Evolutionary conservation across 1,140 invertebrate species (phyloP).

Genomic region (Ephestia elutella): DNA sequence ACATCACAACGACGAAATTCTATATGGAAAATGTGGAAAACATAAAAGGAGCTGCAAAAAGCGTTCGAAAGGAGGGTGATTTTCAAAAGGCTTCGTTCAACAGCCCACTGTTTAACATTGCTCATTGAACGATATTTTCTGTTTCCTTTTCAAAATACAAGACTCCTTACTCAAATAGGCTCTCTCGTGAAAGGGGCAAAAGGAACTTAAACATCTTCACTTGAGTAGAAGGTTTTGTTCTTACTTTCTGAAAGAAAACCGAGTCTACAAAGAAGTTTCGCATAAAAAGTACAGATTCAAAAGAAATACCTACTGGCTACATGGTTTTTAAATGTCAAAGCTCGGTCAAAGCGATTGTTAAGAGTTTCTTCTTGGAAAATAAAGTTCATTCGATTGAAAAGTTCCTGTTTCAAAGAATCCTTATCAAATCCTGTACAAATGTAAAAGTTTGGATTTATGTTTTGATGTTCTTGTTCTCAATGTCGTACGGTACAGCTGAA

Average conservation of each 20-base stretch:
- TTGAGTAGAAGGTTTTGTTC: conserved; percentile 26
- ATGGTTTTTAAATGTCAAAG: conserved; percentile 13
- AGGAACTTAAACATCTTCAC: conserved; percentile 32
- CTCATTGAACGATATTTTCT: conserved; percentile 62
- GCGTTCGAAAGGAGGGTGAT: conserved; percentile 63
- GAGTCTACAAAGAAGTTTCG: conserved; percentile 25
- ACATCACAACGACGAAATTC: conserved; percentile 49
- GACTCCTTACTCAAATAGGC: conserved; percentile 26
- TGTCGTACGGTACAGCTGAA: no score
- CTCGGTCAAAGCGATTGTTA: not conserved
- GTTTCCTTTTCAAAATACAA: conserved; percentile 43
- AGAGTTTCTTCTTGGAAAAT: no score
- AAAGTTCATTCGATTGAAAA: no score
- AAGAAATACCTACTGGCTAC: conserved; percentile 22
- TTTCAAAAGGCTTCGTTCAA: conserved; percentile 69
- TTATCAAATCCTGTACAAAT: no score
- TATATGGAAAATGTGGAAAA: conserved; percentile 68
- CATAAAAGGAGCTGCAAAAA: conserved; percentile 61
- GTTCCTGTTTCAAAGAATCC: no score
- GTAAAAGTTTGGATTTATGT: no score
- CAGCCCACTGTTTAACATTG: conserved; percentile 61
- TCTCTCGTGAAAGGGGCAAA: conserved; percentile 26
- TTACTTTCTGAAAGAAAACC: conserved; percentile 20
- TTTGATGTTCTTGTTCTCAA: no score
- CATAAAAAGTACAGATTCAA: conserved; percentile 17